Percentiles rank a stretch among this genome's conserved stretches.
Conservation (phyloP, 2,113 vertebrate genomes). For the Choloepus hoffmanni region DNA sequence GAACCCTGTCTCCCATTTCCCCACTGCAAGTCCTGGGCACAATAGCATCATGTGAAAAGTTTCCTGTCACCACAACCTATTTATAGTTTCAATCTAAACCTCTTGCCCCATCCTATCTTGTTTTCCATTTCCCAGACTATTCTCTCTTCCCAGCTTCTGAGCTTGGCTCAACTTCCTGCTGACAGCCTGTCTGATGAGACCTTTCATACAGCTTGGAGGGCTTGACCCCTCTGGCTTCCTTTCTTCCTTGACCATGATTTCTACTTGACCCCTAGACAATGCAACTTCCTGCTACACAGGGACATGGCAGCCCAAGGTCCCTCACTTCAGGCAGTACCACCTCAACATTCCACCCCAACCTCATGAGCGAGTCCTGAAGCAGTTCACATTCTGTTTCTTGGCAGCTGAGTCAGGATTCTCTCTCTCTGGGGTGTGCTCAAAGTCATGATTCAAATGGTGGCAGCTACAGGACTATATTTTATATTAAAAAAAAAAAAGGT, state of each 20-base stretch:
- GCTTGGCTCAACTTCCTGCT: slow-evolving; percentile 9
- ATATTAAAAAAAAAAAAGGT: not conserved
- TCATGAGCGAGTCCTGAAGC: accelerated
- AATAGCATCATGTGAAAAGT: accelerated
- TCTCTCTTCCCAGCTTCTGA: not conserved
- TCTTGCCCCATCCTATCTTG: accelerated
- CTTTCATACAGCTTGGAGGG: not conserved
- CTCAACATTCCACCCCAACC: not conserved
- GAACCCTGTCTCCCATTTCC: too few species aligned
- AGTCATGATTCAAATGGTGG: not conserved
- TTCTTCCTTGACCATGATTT: not conserved
- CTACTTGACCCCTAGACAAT: not conserved
- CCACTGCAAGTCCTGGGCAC: accelerated
- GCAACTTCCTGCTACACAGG: accelerated
- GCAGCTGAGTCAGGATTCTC: not conserved
- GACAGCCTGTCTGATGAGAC: not conserved
- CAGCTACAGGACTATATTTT: not conserved
- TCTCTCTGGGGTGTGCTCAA: too few species aligned
- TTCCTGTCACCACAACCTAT: not conserved
- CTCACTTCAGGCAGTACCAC: not conserved
- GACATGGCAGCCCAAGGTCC: accelerated
- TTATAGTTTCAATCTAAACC: accelerated
- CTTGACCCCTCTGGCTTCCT: not conserved
- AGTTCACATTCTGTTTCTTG: too few species aligned
- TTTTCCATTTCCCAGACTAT: not conserved